phyloP scores from a whole-genome alignment of 1,140 invertebrate species.

The Sitobion miscanthi region DNA sequence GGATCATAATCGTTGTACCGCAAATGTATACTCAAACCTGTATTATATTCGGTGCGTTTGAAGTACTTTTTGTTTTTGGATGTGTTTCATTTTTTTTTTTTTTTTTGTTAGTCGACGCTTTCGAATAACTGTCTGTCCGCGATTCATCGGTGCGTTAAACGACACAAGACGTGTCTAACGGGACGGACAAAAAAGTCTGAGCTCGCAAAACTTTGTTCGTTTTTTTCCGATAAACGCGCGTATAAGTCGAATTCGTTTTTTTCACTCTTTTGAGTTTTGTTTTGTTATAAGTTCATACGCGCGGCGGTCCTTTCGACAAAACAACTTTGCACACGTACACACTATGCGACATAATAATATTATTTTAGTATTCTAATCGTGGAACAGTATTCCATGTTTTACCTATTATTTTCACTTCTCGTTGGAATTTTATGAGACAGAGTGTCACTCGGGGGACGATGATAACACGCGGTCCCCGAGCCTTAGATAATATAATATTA shows the following conservation, averaged over 20 bases:
- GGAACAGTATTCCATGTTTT: no score
- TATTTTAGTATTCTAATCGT: no score
- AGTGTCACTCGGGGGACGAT: no score
- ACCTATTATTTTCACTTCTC: not conserved
- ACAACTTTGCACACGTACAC: not conserved
- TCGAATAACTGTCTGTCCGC: constrained; percentile 9
- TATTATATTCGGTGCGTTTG: not conserved
- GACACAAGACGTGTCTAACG: not conserved
- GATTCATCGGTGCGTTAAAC: constrained; percentile 10
- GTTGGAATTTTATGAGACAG: not conserved
- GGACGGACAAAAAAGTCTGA: not conserved
- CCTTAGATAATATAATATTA: no score
- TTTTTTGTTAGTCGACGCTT: not conserved
- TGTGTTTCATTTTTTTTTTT: not conserved
- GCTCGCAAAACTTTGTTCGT: not conserved
- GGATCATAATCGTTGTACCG: not conserved
- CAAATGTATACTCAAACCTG: not conserved
- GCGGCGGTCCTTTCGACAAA: not conserved
- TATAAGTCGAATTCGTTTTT: not conserved
- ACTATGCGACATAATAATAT: not conserved
- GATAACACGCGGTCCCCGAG: no score
- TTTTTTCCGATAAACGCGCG: not conserved
- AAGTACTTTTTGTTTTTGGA: constrained; percentile 3
- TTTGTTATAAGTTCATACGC: not conserved
- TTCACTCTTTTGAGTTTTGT: not conserved